Conservation (phyloP, 2,797 vertebrate species). For the Cirrhinus mrigala region DNA sequence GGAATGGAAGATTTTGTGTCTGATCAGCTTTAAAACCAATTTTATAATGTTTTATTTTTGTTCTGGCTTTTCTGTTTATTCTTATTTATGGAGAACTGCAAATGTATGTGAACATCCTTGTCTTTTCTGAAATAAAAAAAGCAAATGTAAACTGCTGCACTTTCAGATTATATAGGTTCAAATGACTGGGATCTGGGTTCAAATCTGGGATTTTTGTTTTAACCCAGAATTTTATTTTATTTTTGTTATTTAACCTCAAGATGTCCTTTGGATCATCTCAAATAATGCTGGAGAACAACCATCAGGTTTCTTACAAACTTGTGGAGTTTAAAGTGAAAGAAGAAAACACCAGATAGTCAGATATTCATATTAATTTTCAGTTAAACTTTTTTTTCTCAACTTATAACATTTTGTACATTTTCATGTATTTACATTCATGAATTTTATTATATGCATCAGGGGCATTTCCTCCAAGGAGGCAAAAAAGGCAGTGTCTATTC, state of each 20-base stretch:
- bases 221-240: background rate
- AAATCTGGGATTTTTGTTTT: background rate
- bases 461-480: too few relatives aligned
- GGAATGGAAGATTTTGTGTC: conserved; percentile 13
- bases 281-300: too few relatives aligned
- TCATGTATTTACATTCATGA: too few relatives aligned
- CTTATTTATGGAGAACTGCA: conserved; percentile 72
- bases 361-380: too few relatives aligned
- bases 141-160: conserved; percentile 7
- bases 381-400: too few relatives aligned
- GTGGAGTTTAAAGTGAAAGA: too few relatives aligned
- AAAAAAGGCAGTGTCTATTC: too few relatives aligned
- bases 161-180: conserved; percentile 5
- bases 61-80: conserved; percentile 68
- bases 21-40: conserved; percentile 9
- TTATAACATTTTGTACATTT: too few relatives aligned
- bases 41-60: conserved; percentile 42
- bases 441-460: too few relatives aligned
- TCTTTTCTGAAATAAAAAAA: conserved; percentile 78
- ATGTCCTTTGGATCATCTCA: background rate
- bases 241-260: background rate
- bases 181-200: background rate
- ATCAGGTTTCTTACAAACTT: too few relatives aligned
- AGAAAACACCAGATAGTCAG: too few relatives aligned
- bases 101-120: conserved; percentile 68